Conservation (phyloP, 2,797 vertebrate species). For the Rousettus madagascariensis region DNA sequence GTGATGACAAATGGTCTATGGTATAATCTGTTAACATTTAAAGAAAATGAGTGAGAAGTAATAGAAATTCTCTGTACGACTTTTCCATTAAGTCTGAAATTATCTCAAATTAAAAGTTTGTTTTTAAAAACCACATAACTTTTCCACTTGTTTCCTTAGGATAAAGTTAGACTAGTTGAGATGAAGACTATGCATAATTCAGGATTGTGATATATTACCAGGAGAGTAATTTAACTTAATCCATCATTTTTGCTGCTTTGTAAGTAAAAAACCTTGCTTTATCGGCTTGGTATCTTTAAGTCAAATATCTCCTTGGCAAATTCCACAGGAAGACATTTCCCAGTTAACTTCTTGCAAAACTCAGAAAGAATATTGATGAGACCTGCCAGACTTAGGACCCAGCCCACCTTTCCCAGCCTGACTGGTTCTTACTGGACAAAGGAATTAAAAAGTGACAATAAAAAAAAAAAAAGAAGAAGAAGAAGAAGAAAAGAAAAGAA, state of each 20-base stretch:
- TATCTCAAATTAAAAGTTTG: conserved; percentile 15
- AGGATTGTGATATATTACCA: neutral
- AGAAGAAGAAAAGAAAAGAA: neutral
- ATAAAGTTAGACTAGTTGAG: neutral
- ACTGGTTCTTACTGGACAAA: neutral
- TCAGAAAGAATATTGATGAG: neutral
- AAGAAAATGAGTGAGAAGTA: neutral
- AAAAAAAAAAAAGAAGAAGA: neutral
- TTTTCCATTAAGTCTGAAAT: conserved; percentile 1
- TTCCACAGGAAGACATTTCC: neutral
- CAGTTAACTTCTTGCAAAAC: neutral
- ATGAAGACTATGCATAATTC: neutral
- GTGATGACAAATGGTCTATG: neutral
- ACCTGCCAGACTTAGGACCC: neutral
- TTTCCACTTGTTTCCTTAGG: neutral
- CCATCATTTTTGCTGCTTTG: neutral
- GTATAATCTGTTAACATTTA: neutral
- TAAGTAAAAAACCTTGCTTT: conserved; percentile 14
- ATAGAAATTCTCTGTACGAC: neutral
- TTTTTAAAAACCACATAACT: neutral
- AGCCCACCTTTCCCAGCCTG: neutral
- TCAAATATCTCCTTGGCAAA: neutral
- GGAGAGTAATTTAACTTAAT: neutral
- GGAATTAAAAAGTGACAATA: neutral
- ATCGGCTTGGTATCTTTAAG: neutral